Base-by-base conservation (phyloP, 2,888 invertebrate genomes). In the Dolichomitus sp. region DNA sequence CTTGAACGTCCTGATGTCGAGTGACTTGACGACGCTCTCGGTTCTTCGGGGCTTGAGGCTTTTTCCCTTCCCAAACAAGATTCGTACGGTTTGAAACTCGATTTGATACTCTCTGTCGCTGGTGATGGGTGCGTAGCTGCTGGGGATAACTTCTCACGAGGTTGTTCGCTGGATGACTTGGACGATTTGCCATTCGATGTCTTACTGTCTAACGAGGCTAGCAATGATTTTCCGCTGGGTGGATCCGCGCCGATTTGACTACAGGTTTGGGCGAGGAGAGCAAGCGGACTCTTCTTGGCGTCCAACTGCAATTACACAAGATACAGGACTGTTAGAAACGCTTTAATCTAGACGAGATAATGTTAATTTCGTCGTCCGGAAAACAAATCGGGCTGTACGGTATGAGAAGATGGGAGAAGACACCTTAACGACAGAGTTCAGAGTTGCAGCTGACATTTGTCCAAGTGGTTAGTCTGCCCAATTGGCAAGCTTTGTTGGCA, bases 231-330 rank as follows among this genome's bases (percentile, higher is more conserved):
- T 93, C 96, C 96, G 65, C 94, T 92, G 70, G 98, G 97, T 33
- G 97, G 95, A 94, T 99, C 99, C 5, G 97, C 97, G 85, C 99
- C 99, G 91, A 99, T 99, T 92, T 98, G 99, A 94, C 98, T 99
- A 95, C 99, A 99, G 74, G 99, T 99, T 94, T 99, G 99, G 72
- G 99, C 99, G 90, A 99, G 95, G 84, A 99, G 95, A 66, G 99
- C 99, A 94, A 99, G 95, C 19, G 99, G 99, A 95, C 98, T 99
- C 95, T 99, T 99, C 95, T 99, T 99, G 87, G 98, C 98, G 95
- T 99, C 99, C 96, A 99, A 95, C 99, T 99, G 97, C 87, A 97
- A 97, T 94, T 94, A 95, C 94, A 95, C 94, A 88, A 87, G 86
- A 81, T 37, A 57, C 68, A 76, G 57, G 42, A 63, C 66, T 78